phyloP scores from a whole-genome alignment of 2,113 vertebrate genomes.

The cattle (Bos taurus) region ARS-UCD2.0 NC_037331.1:55200501-55201000 shows the following conservation, averaged over 20 bases:
- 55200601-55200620: not conserved
- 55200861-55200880: not conserved
- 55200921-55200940: not conserved
- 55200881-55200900: not conserved
- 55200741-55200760: not conserved
- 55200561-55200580: not conserved
- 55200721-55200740: not conserved
- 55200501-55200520: not conserved
- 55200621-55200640: not conserved
- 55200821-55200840: not conserved
- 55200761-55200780: not conserved
- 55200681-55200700: not conserved
- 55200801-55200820: not conserved
- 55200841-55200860: not conserved
- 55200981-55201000: not conserved
- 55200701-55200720: not conserved
- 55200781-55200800: not conserved
- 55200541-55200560: not conserved
- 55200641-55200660: not conserved
- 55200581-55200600: not conserved
- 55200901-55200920: not conserved
- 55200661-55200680: not conserved
- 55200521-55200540: not conserved
- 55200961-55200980: not conserved
- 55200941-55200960: slow-evolving; percentile 12